Conservation (phyloP, 2,888 invertebrate genomes). For the Sthenelais limicola region DNA sequence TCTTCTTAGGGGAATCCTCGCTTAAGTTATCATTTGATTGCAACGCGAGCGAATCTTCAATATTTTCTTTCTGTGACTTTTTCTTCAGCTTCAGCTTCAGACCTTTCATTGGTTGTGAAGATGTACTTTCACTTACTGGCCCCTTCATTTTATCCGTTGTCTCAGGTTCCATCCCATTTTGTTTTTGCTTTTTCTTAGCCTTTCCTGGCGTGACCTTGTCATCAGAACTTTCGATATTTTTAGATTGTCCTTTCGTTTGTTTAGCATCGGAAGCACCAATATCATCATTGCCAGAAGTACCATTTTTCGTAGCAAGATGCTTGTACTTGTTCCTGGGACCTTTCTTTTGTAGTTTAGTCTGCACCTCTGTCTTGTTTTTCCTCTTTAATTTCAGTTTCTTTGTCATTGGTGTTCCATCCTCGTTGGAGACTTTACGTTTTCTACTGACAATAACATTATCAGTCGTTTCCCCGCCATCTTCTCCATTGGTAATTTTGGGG, state of each 20-base stretch:
- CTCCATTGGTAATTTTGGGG: no score
- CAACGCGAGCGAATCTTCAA: no score
- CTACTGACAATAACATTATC: no score
- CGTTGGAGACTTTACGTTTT: no score
- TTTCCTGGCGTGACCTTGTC: neutral
- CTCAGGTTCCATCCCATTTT: no score
- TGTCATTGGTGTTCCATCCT: neutral
- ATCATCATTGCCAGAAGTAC: no score
- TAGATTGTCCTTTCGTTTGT: neutral
- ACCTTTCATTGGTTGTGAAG: no score
- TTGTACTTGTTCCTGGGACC: neutral
- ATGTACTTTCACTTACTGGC: no score
- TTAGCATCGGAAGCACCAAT: no score
- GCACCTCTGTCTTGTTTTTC: slow-evolving; percentile 6
- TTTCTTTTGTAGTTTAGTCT: slow-evolving; percentile 7
- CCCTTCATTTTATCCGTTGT: no score
- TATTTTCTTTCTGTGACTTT: neutral
- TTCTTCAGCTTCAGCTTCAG: slow-evolving; percentile 2
- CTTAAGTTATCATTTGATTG: no score
- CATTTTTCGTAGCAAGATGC: neutral
- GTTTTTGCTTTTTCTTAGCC: neutral
- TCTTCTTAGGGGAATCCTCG: slow-evolving; percentile 1
- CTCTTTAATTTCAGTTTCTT: slow-evolving; percentile 2
- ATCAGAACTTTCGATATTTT: neutral
- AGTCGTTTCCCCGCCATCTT: no score